Evolutionary conservation across 2,113 vertebrate species (phyloP), one percentile per base, ranked within the genome.

Genomic region (Mobula hypostoma): DNA sequence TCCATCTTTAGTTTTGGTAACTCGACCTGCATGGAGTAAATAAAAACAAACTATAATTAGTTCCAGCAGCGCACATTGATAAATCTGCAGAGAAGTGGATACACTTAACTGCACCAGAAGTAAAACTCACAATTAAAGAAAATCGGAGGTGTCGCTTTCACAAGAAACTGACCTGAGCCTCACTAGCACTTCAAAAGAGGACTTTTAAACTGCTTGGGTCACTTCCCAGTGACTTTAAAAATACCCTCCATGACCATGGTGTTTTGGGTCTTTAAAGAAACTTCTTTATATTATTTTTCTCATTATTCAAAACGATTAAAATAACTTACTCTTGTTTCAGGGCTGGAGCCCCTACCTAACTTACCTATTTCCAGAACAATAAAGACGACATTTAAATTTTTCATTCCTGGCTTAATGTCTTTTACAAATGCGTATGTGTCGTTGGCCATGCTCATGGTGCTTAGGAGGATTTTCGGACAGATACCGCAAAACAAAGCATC

Each of bases 341-440:
- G 56, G 83, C 83, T 88, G 58, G 56, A 88, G 83, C 83, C 83
- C 85, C 85, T 90, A 32, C 85, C 85, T 95, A 95, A 98, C 98
- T 99, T 97, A 99, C 98, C 99, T 95, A 99, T 99, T 97, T 99
- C 98, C 98, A 99, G 97, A 95, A 99, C 99, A 98, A 99, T 99
- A 98, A 99, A 99, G 95, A 99, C 97, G 97, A 99, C 98, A 97
- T 99, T 98, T 96, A 99, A 96, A 95, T 99, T 99, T 98, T 99
- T 99, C 96, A 97, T 97, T 95, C 98, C 98, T 70, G 99, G 96
- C 96, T 98, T 99, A 96, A 99, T 98, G 94, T 99, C 99, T 98
- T 99, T 99, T 96, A 99, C 97, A 95, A 98, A 97, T 95, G 98
- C 95, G 95, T 97, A 96, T 36, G 97, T 96, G 94, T 99, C 98